A percentile compares a stretch with the other conserved stretches of the same genome.
These are phyloP conservation scores for Erynnis tages DNA, from an alignment of 2,888 invertebrate species.

Conservation along the genomic window DNA sequence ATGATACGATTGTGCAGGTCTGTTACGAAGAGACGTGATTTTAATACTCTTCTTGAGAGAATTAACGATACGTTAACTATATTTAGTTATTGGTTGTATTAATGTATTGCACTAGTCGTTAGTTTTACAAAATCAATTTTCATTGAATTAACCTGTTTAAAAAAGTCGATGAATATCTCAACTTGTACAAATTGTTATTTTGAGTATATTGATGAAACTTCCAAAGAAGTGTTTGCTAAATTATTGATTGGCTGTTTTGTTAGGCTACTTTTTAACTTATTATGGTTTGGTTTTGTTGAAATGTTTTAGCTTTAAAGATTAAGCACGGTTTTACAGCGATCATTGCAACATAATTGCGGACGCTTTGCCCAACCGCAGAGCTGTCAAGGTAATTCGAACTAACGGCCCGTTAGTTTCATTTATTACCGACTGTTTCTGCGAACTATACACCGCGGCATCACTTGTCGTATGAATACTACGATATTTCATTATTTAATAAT, in stretches of 20 bases:
- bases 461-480: too few relatives aligned
- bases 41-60: too few relatives aligned
- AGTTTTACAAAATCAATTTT: too few relatives aligned
- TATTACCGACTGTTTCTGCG: slow-evolving; percentile 37
- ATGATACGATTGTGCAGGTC: too few relatives aligned
- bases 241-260: slow-evolving; percentile 6
- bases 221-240: neutral
- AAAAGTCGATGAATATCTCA: too few relatives aligned
- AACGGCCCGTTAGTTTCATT: slow-evolving; percentile 47
- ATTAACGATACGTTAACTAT: too few relatives aligned
- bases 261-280: neutral
- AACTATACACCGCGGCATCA: neutral
- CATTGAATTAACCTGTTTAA: too few relatives aligned
- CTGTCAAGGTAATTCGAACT: slow-evolving; percentile 44
- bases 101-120: too few relatives aligned
- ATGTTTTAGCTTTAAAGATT: slow-evolving; percentile 3
- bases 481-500: too few relatives aligned
- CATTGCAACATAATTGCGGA: slow-evolving; percentile 5
- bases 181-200: neutral
- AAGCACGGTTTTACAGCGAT: slow-evolving; percentile 11
- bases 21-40: too few relatives aligned
- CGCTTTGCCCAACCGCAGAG: slow-evolving; percentile 14
- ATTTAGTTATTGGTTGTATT: too few relatives aligned
- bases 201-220: neutral
- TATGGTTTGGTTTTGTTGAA: slow-evolving; percentile 3